A percentile compares a stretch with the other conserved stretches of the same genome.
These are phyloP conservation scores for Drosophila mauritiana DNA, from an alignment of 1,140 invertebrate species.

Conservation along the genomic window DNA sequence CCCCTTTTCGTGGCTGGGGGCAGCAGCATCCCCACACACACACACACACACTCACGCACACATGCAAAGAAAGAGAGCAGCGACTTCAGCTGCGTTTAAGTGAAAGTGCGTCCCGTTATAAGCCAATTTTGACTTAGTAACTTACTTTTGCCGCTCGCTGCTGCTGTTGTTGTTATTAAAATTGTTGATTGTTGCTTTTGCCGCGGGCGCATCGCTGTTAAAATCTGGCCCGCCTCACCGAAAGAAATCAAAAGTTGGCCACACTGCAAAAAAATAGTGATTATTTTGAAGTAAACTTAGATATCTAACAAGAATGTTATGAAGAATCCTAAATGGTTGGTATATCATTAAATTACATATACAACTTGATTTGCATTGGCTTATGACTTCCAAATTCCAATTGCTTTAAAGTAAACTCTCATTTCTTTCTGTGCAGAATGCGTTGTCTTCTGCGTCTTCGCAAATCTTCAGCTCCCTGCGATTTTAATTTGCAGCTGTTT, in stretches of 20 bases:
- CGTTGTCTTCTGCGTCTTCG: conserved; percentile 27
- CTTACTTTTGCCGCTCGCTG: conserved; percentile 57
- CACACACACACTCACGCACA: background rate
- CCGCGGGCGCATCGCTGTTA: conserved; percentile 55
- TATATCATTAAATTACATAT: too few relatives aligned
- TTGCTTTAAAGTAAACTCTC: background rate
- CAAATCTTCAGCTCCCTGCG: conserved; percentile 19
- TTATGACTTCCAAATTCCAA: background rate
- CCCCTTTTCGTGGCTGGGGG: conserved; percentile 11
- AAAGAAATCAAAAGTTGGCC: conserved; percentile 71
- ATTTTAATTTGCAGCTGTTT: conserved; percentile 70
- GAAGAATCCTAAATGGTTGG: too few relatives aligned
- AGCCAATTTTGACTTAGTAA: conserved; percentile 74
- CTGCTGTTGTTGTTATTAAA: conserved; percentile 4
- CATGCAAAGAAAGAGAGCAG: conserved; percentile 5
- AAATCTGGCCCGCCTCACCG: conserved; percentile 41
- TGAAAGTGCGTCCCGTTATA: conserved; percentile 76
- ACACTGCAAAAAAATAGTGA: conserved; percentile 9
- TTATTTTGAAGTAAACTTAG: background rate
- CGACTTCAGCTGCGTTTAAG: conserved; percentile 30
- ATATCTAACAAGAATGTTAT: background rate
- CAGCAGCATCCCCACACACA: conserved; percentile 12
- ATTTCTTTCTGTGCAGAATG: conserved; percentile 18
- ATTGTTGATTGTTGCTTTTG: conserved; percentile 18
- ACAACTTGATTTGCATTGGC: too few relatives aligned